These are phyloP conservation scores for Sarcophaga carnaria DNA, from an alignment of 2,888 invertebrate species.

Conservation along the genomic window DNA sequence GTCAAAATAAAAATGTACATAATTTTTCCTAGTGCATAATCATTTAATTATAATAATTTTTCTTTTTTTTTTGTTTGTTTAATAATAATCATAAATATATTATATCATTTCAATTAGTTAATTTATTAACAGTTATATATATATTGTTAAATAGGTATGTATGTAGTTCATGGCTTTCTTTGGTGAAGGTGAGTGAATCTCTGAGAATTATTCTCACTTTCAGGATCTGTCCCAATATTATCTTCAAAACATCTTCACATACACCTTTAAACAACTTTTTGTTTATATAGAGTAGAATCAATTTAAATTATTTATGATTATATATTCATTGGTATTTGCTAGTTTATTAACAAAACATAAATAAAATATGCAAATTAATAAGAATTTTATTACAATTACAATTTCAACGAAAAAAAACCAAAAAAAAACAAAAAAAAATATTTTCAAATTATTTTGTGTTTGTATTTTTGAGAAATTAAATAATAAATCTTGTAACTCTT, in stretches of 20 bases:
- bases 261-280: neutral
- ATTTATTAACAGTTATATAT: neutral
- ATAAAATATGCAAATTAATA: neutral
- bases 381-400: neutral
- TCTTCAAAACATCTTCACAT: neutral
- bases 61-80: conserved; percentile 2
- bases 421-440: no score
- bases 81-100: conserved; percentile 35
- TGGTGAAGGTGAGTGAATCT: neutral
- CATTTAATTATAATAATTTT: conserved; percentile 50
- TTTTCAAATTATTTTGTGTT: neutral
- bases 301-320: no score
- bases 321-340: no score
- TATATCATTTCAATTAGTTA: conserved; percentile 40
- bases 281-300: no score
- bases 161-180: conserved; percentile 16
- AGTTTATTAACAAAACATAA: no score
- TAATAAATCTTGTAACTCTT: neutral
- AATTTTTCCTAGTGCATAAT: conserved; percentile 66
- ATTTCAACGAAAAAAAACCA: no score
- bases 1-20: conserved; percentile 59
- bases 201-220: neutral
- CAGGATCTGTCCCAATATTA: neutral
- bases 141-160: neutral
- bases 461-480: neutral